Conservation (phyloP, 1,140 invertebrate genomes). For the Musca domestica region DNA sequence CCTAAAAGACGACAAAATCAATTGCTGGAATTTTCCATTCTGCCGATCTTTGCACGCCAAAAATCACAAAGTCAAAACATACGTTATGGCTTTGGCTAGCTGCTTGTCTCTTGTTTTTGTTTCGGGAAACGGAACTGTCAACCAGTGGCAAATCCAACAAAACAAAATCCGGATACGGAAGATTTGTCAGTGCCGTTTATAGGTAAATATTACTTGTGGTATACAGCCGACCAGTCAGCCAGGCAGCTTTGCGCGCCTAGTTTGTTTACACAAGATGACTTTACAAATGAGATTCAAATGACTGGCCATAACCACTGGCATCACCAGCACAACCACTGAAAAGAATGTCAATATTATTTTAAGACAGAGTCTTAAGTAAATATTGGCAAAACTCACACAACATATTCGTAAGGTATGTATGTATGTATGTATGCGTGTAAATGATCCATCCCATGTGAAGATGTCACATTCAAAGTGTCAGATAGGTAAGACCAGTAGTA, state of each 20-base stretch:
- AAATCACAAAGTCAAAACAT: conserved; percentile 19
- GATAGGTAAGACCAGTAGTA: neutral
- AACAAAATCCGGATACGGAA: no score
- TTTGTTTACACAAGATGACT: conserved; percentile 24
- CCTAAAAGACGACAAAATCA: neutral
- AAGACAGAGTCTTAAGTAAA: neutral
- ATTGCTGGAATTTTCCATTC: conserved; percentile 16
- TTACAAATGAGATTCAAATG: conserved; percentile 25
- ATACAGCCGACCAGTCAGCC: no score
- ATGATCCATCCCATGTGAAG: no score
- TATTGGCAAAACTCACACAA: neutral
- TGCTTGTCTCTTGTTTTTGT: neutral
- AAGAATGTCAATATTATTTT: conserved; percentile 18
- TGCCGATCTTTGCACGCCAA: no score
- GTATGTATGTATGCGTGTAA: no score
- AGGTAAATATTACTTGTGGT: no score
- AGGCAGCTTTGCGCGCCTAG: neutral
- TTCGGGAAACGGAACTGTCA: neutral
- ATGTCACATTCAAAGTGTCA: no score
- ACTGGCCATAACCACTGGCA: neutral
- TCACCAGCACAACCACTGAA: no score
- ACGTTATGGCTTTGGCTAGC: neutral
- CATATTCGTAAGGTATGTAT: no score
- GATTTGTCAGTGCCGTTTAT: no score
- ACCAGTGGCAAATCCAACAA: neutral